These are phyloP conservation scores for Anseranas semipalmata DNA, from an alignment of 2,113 vertebrate species.

Conservation along the genomic window DNA sequence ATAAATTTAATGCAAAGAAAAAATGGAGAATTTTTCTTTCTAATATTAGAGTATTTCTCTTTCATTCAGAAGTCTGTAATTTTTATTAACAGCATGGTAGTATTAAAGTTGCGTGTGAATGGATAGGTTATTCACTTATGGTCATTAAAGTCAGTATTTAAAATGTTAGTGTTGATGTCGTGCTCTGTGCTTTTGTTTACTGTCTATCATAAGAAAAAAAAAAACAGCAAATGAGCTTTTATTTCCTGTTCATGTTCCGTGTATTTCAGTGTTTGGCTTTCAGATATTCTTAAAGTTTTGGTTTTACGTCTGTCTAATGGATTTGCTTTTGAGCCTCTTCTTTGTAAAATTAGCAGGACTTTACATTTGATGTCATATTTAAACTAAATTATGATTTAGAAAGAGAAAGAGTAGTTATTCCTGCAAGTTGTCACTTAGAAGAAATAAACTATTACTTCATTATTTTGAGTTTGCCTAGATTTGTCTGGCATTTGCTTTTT, in stretches of 20 bases:
- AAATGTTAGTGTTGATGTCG: background rate
- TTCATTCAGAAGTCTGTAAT: background rate
- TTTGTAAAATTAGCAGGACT: background rate
- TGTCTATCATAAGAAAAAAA: too few species aligned
- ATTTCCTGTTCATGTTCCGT: background rate
- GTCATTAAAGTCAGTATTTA: background rate
- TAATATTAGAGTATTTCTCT: background rate
- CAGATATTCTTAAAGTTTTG: background rate
- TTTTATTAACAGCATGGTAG: background rate
- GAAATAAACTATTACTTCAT: background rate
- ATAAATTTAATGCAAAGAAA: background rate
- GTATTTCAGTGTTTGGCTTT: background rate
- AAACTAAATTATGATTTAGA: background rate
- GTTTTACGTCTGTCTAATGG: background rate
- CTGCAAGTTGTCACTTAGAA: background rate
- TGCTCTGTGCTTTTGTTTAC: background rate
- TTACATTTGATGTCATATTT: background rate
- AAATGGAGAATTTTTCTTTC: background rate
- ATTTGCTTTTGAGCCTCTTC: background rate
- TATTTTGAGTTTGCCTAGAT: background rate
- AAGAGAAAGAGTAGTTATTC: background rate
- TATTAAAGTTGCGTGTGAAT: background rate
- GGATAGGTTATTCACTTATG: background rate
- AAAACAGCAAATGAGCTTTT: too few species aligned
- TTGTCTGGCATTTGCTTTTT: background rate